Evolutionary conservation across 2,113 vertebrate species (phyloP).

Genomic region (Myrmecophaga tridactyla): DNA sequence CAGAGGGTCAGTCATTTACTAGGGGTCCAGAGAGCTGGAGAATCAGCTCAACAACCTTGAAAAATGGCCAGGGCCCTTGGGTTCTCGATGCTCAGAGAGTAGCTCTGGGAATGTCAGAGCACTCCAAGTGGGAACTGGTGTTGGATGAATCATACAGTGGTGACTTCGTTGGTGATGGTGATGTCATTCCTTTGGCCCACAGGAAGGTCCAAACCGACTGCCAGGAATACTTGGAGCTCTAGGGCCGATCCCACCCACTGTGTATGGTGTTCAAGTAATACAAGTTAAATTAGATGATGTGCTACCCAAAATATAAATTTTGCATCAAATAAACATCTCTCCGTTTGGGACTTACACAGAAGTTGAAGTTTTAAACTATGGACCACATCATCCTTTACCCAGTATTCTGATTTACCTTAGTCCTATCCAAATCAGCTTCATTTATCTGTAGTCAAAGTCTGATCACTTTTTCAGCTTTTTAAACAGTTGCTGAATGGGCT

Average conservation of each 20-base stretch:
- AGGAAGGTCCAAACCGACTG: slow-evolving; percentile 54
- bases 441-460: no score
- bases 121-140: slow-evolving; percentile 42
- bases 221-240: slow-evolving; percentile 53
- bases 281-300: no score
- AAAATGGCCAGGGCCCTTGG: not conserved
- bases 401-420: no score
- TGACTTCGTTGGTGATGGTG: slow-evolving; percentile 67
- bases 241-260: not conserved
- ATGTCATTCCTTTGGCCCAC: slow-evolving; percentile 70
- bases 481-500: no score
- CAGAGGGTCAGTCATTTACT: not conserved
- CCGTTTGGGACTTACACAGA: no score
- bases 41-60: not conserved
- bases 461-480: no score
- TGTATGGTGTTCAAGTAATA: not conserved
- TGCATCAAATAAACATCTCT: no score
- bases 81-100: slow-evolving; percentile 20
- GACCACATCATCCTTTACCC: no score
- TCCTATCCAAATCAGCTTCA: no score
- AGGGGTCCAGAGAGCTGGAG: not conserved
- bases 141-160: slow-evolving; percentile 58
- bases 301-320: no score
- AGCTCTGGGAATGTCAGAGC: slow-evolving; percentile 36
- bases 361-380: no score